Conservation (phyloP, 2,888 invertebrate species). For the Coelogynopora nodosa region DNA sequence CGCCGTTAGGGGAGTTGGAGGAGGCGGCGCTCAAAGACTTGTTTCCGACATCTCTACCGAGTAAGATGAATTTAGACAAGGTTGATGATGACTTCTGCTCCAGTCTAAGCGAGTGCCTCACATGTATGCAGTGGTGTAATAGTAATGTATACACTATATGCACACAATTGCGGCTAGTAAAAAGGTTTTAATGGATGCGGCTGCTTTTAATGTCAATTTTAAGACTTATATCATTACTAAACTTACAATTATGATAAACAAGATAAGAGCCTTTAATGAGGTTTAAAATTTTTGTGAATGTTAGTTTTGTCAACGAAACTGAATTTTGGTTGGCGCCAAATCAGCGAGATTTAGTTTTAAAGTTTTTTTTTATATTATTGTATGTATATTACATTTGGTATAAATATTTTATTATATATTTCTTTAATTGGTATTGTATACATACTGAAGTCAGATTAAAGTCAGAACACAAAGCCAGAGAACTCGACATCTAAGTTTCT, state of each 20-base stretch:
- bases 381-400: no score
- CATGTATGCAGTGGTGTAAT: no score
- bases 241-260: conserved; percentile 18
- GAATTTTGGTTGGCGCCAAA: no score
- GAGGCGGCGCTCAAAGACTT: not conserved
- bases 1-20: not conserved
- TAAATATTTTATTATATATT: no score
- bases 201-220: not conserved
- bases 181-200: not conserved
- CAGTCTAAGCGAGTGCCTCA: no score
- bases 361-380: no score
- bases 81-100: not conserved
- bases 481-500: no score
- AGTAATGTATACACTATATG: not conserved
- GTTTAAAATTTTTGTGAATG: not conserved
- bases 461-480: no score
- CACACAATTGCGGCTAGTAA: not conserved
- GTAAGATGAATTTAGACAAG: conserved; percentile 12
- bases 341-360: no score
- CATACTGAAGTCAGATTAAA: no score
- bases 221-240: not conserved
- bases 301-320: no score
- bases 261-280: conserved; percentile 11
- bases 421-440: no score
- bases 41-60: not conserved